These are phyloP conservation scores for Acronicta alni DNA, from an alignment of 2,888 invertebrate genomes.

Conservation along the genomic window DNA sequence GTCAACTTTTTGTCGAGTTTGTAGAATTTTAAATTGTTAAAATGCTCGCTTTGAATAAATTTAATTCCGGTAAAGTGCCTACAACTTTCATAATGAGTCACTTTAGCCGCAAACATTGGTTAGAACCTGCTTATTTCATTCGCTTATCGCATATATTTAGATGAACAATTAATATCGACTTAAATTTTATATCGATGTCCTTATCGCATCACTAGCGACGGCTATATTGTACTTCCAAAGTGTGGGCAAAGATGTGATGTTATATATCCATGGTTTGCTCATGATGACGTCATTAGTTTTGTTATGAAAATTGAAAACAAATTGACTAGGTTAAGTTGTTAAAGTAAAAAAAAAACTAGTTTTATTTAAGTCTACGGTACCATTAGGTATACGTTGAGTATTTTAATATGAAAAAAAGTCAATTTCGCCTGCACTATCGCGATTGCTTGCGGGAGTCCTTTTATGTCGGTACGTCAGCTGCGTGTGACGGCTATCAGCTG, in stretches of 20 bases:
- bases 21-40: conserved; percentile 70
- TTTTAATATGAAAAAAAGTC: conserved; percentile 23
- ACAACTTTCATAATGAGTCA: conserved; percentile 54
- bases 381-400: conserved; percentile 25
- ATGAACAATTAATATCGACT: neutral
- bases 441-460: conserved; percentile 14
- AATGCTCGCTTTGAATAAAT: conserved; percentile 72
- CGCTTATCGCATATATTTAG: conserved; percentile 33
- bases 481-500: conserved; percentile 23
- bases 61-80: conserved; percentile 58
- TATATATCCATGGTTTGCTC: too few relatives aligned
- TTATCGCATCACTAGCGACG: neutral
- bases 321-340: too few relatives aligned
- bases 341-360: too few relatives aligned
- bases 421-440: conserved; percentile 22
- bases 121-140: conserved; percentile 47
- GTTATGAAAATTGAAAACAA: too few relatives aligned
- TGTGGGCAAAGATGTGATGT: too few relatives aligned
- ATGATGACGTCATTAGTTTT: too few relatives aligned
- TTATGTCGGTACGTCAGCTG: conserved; percentile 13
- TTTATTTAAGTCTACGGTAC: conserved; percentile 9
- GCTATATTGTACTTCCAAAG: too few relatives aligned
- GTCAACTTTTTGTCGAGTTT: conserved; percentile 73
- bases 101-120: conserved; percentile 50
- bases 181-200: neutral